phyloP scores from a whole-genome alignment of 1,140 invertebrate species.

The Macrobrachium nipponense region DNA sequence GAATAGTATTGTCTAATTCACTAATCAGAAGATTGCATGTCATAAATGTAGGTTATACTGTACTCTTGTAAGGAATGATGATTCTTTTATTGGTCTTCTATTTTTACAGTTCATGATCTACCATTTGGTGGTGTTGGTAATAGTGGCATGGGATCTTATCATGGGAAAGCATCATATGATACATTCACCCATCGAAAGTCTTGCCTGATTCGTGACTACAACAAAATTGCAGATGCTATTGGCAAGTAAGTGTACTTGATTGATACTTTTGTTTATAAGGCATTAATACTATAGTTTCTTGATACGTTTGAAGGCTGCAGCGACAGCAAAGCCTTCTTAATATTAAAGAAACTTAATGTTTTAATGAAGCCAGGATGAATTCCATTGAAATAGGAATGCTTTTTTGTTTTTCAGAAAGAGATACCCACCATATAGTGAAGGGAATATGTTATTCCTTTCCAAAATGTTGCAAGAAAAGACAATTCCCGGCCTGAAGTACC shows the following conservation, averaged over 20 bases:
- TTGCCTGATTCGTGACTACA: constrained; percentile 67
- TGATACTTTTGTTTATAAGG: not conserved
- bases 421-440: constrained; percentile 72
- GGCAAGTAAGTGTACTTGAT: constrained; percentile 57
- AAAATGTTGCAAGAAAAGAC: constrained; percentile 65
- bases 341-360: not conserved
- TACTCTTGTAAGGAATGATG: not conserved
- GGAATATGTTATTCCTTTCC: constrained; percentile 67
- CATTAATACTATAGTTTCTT: not conserved
- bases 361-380: not conserved
- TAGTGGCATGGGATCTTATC: constrained; percentile 74
- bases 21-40: too few species aligned
- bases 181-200: constrained; percentile 73
- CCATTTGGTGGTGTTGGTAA: constrained; percentile 75
- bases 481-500: constrained; percentile 42
- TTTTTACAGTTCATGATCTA: constrained; percentile 62
- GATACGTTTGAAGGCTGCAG: not conserved
- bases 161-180: constrained; percentile 74
- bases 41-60: too few species aligned
- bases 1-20: too few species aligned
- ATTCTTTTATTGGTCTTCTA: not conserved
- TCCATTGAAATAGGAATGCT: not conserved
- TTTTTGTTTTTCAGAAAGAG: constrained; percentile 67
- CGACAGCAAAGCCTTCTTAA: not conserved
- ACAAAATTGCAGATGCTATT: constrained; percentile 65